These are phyloP conservation scores for Macropis europaea DNA, from an alignment of 2,888 invertebrate genomes.

Conservation along the genomic window DNA sequence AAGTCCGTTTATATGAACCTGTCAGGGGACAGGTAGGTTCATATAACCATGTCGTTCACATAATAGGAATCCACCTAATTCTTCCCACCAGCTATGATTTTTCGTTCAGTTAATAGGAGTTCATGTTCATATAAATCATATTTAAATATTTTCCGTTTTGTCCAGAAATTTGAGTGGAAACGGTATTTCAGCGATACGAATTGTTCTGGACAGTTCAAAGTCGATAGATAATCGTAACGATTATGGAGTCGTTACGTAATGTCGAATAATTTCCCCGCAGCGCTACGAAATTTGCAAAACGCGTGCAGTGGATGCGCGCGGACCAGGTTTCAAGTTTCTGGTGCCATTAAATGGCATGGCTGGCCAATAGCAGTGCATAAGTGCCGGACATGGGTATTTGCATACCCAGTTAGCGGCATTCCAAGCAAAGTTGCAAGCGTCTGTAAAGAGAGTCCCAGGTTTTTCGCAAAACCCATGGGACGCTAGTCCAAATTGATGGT, in stretches of 20 bases:
- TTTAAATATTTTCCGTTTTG: no score
- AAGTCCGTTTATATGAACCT: no score
- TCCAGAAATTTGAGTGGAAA: no score
- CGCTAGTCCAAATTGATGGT: neutral
- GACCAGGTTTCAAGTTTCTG: conserved; percentile 58
- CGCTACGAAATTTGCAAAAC: conserved; percentile 37
- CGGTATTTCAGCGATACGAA: no score
- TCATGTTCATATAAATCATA: no score
- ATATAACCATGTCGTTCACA: no score
- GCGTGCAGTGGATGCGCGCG: conserved; percentile 23
- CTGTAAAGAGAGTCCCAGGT: neutral
- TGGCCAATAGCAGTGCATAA: conserved; percentile 53
- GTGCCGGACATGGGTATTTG: conserved; percentile 61
- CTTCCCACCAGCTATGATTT: no score
- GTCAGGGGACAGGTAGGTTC: no score
- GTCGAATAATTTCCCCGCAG: neutral
- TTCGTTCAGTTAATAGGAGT: no score
- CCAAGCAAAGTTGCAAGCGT: conserved; percentile 54
- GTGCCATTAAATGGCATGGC: conserved; percentile 67
- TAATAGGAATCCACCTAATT: no score
- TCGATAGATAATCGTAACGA: neutral
- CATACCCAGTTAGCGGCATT: conserved; percentile 71
- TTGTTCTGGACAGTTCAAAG: no score
- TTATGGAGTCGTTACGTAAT: neutral
- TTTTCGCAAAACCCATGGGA: conserved; percentile 31